Conservation (phyloP, 2,888 invertebrate species). For the Trisateles emortualis region DNA sequence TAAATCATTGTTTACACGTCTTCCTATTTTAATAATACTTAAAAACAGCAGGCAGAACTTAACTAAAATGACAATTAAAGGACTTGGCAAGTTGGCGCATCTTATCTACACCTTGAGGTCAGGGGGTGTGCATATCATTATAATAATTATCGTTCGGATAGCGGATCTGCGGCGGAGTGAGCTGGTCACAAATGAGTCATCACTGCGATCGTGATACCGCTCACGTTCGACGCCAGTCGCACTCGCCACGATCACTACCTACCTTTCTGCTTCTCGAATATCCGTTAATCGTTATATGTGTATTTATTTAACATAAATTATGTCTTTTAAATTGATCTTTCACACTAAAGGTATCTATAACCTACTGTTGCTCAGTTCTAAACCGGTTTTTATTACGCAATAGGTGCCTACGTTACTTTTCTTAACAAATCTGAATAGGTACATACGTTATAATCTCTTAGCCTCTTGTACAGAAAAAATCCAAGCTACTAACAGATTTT, state of each 20-base stretch:
- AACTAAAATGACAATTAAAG: constrained; percentile 60
- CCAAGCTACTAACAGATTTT: constrained; percentile 4
- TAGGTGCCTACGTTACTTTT: too few relatives aligned
- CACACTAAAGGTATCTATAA: too few relatives aligned
- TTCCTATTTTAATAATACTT: constrained; percentile 3
- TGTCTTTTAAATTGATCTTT: constrained; percentile 22
- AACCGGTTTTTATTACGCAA: too few relatives aligned
- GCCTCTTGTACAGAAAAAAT: neutral
- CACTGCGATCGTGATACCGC: constrained; percentile 59
- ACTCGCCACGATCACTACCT: constrained; percentile 36
- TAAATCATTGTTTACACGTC: neutral
- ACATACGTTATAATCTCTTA: constrained; percentile 1
- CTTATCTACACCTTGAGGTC: constrained; percentile 65
- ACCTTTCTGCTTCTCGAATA: constrained; percentile 31
- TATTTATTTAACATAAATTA: constrained; percentile 2
- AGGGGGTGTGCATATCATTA: constrained; percentile 62
- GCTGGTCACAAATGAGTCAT: constrained; percentile 56
- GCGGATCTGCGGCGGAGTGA: constrained; percentile 53
- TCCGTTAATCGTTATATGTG: constrained; percentile 25
- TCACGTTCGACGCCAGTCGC: constrained; percentile 60
- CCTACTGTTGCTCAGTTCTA: too few relatives aligned
- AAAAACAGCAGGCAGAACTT: neutral
- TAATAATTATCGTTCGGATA: constrained; percentile 60
- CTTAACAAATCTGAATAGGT: too few relatives aligned
- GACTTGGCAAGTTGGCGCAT: constrained; percentile 54